Base-by-base conservation (phyloP, 2,888 invertebrate genomes). In the Litoditis marina region DNA sequence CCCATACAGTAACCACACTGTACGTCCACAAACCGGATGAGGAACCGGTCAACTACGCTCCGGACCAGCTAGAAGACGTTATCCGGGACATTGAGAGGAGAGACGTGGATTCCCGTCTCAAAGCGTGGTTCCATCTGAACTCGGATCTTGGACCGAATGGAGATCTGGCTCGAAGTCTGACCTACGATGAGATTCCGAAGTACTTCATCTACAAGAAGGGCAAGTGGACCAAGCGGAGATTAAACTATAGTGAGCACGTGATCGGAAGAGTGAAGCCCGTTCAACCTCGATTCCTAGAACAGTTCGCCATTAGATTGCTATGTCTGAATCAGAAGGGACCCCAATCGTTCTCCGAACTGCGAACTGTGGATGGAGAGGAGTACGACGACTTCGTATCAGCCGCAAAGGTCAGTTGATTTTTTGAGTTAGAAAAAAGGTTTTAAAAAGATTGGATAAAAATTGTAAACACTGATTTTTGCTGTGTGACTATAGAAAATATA, bases 61-160 rank as follows among this genome's bases (percentile, higher is more conserved):
- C 42, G 34, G 63, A 58, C 49, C 16, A 50, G 11, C 5, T 32
- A 0, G 25, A 47, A 27, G 25, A 36, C 28, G 60, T 58, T 47
- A 19, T 47, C 2, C 6, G 34, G 0, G 11, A 30, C 16, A 30
- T 25, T 22, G 19, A 16, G 13, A 49, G 19, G 4, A 8, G 2
- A 2, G n/a, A 42, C 16, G 42, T 42, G 2, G 19, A 30, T 34
- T 11, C 25, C n/a, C 16, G 32, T n/a, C 13, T 66, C 34, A 39
- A 22, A 4, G 66, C 55, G 1, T 66, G 66, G 66, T 66, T 66
- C 32, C 32, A 36, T 30, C 11, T 58, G 16, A 52, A 52, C 42
- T 7, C 57, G 47, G 16, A 42, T 6, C 42, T 4, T 6, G 49
- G 22, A 3, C 22, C 16, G 8, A 63, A 63, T 7, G n/a, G n/a